These are phyloP conservation scores for Microtus richardsoni DNA, from an alignment of 2,113 vertebrate species.

Conservation along the genomic window DNA sequence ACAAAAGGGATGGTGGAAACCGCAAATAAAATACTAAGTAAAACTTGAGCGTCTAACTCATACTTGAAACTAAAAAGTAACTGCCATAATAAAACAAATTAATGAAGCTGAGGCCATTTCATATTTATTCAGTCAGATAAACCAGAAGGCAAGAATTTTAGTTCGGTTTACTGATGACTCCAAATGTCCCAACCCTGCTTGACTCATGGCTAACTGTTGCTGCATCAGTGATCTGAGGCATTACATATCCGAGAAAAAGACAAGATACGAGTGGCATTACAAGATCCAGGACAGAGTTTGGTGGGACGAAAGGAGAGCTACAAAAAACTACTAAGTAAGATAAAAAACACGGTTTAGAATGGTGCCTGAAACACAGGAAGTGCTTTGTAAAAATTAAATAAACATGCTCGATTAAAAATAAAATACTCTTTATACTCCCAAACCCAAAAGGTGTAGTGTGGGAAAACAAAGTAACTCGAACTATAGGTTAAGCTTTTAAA, in stretches of 20 bases:
- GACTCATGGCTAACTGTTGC: accelerated
- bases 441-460: not conserved
- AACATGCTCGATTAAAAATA: not conserved
- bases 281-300: not conserved
- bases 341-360: not conserved
- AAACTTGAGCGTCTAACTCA: not conserved
- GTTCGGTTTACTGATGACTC: not conserved
- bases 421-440: not conserved
- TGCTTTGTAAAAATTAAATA: not conserved
- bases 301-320: not conserved
- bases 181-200: not conserved
- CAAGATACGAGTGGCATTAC: not conserved
- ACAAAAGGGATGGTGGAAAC: not conserved
- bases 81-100: not conserved
- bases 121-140: not conserved
- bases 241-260: not conserved
- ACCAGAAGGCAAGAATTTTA: not conserved
- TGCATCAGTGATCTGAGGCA: no score
- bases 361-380: not conserved
- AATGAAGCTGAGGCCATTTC: accelerated
- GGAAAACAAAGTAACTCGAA: not conserved
- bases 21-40: not conserved
- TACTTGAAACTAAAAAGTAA: not conserved
- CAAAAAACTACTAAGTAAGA: not conserved
- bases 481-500: not conserved